Conservation (phyloP, 2,113 vertebrate genomes). For the Camelus bactrianus region DNA sequence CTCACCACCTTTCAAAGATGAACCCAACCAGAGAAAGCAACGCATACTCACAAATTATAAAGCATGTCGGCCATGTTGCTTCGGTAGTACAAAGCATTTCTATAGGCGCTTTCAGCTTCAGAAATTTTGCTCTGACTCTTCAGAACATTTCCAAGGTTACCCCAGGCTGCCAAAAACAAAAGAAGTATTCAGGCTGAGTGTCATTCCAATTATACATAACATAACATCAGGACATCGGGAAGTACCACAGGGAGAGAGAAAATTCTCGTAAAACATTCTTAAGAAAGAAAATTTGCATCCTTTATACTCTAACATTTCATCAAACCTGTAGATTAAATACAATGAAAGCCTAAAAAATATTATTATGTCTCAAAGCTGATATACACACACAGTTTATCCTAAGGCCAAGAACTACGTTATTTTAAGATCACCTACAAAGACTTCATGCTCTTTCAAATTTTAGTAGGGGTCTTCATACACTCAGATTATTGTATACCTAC, state of each 20-base stretch:
- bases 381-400: constrained; percentile 35
- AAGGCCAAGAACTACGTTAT: constrained; percentile 55
- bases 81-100: constrained; percentile 98
- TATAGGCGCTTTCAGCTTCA: constrained; percentile 97
- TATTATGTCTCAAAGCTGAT: constrained; percentile 42
- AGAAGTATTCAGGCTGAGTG: constrained; percentile 83
- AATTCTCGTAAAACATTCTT: constrained; percentile 60
- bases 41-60: constrained; percentile 98
- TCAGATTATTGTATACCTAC: constrained; percentile 41
- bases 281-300: constrained; percentile 52
- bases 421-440: constrained; percentile 61
- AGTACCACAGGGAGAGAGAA: constrained; percentile 74
- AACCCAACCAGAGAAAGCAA: constrained; percentile 73
- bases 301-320: constrained; percentile 64
- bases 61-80: constrained; percentile 99
- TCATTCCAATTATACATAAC: constrained; percentile 81
- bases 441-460: background rate
- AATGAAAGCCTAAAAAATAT: constrained; percentile 44
- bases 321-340: constrained; percentile 61
- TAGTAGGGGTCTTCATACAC: background rate
- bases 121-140: constrained; percentile 99
- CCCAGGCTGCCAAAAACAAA: constrained; percentile 95
- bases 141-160: constrained; percentile 99
- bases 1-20: constrained; percentile 72
- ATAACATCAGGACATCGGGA: constrained; percentile 71